A percentile compares a stretch with the other conserved stretches of the same genome.
Conservation (phyloP, 2,113 vertebrate species). For the Anas platyrhynchos region DNA sequence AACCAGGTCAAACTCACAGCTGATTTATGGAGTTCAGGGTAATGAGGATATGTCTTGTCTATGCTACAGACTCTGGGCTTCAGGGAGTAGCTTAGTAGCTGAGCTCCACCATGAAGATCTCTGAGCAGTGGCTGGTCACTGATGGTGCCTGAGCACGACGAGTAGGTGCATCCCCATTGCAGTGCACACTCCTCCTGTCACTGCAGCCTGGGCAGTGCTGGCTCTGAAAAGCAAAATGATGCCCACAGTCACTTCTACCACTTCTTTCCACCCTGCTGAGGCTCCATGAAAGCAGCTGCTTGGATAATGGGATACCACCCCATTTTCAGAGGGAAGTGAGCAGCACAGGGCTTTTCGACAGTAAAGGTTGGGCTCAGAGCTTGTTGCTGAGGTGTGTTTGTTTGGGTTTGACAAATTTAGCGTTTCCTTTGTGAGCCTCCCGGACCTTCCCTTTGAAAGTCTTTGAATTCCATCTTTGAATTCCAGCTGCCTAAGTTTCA, state of each 20-base stretch:
- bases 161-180: background rate
- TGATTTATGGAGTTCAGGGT: background rate
- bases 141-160: background rate
- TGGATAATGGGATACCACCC: background rate
- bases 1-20: background rate
- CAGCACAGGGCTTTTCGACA: accelerated
- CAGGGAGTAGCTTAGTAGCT: background rate
- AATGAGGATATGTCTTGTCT: background rate
- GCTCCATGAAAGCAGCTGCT: background rate
- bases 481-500: constrained; percentile 45
- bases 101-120: background rate
- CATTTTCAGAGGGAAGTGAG: background rate
- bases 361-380: background rate
- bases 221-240: background rate
- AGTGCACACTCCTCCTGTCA: background rate
- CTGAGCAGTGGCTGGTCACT: accelerated
- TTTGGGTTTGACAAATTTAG: constrained; percentile 35
- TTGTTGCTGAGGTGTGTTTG: background rate
- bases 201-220: background rate
- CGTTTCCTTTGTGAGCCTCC: constrained; percentile 17
- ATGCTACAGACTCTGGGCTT: background rate
- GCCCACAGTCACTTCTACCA: background rate
- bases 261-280: background rate
- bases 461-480: constrained; percentile 40
- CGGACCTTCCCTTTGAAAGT: background rate